These are phyloP conservation scores for Noctua fimbriata DNA, from an alignment of 2,888 invertebrate genomes.

Conservation along the genomic window DNA sequence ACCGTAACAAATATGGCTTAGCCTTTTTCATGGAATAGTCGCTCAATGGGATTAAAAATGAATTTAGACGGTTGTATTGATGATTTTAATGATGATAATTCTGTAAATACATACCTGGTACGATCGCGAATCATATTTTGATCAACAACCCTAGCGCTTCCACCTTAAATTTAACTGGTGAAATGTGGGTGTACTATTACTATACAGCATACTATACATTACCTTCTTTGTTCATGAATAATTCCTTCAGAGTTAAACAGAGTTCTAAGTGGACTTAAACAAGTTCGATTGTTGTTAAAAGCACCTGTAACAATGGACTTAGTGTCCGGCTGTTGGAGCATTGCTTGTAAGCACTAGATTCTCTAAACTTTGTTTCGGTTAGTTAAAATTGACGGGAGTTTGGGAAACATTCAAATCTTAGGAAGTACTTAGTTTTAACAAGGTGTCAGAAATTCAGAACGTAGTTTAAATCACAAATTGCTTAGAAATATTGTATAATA, in stretches of 20 bases:
- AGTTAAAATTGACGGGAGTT: conserved; percentile 54
- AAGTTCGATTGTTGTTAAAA: conserved; percentile 59
- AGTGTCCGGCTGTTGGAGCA: conserved; percentile 45
- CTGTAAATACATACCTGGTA: too few species aligned
- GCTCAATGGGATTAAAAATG: too few species aligned
- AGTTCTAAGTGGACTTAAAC: conserved; percentile 57
- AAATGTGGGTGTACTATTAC: background rate
- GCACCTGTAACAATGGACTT: conserved; percentile 59
- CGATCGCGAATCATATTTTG: too few species aligned
- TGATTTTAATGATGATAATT: too few species aligned
- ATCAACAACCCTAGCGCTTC: too few species aligned
- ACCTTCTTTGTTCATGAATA: conserved; percentile 29
- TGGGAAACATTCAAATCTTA: conserved; percentile 35
- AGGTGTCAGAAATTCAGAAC: background rate
- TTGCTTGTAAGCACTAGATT: conserved; percentile 46
- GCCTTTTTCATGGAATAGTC: too few species aligned
- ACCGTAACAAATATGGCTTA: too few species aligned
- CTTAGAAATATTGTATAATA: too few species aligned
- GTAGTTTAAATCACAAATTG: background rate
- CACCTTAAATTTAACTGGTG: background rate
- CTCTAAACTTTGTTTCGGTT: conserved; percentile 43
- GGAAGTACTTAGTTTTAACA: conserved; percentile 21
- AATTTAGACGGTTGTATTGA: too few species aligned
- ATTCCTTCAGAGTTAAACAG: conserved; percentile 42
- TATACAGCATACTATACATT: background rate